phyloP scores from a whole-genome alignment of 2,113 vertebrate species.

The Psilopogon haemacephalus region DNA sequence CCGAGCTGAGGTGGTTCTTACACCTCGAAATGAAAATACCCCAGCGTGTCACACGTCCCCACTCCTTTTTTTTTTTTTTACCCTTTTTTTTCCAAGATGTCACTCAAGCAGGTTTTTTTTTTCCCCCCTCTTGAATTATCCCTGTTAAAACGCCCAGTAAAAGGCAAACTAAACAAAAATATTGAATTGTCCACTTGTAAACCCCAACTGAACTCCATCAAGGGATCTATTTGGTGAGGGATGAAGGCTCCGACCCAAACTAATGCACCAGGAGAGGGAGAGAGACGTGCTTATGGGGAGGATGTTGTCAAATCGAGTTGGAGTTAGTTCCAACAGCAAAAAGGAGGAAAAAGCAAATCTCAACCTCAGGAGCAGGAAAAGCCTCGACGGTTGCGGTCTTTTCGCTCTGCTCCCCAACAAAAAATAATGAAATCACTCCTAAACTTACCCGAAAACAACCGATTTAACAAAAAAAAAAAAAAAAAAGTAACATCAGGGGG shows the following conservation, averaged over 20 bases:
- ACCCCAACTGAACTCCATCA: not conserved
- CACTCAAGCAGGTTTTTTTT: not conserved
- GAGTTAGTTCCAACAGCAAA: not conserved
- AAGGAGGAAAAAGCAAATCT: not conserved
- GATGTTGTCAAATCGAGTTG: not conserved
- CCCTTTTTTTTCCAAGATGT: not conserved
- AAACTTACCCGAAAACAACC: not conserved
- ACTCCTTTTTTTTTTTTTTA: not conserved
- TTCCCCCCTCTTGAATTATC: not conserved
- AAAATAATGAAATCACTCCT: accelerated
- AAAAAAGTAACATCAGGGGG: not conserved
- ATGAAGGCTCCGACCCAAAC: not conserved
- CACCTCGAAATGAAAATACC: accelerated
- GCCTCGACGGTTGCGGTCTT: not conserved
- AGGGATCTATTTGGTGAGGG: not conserved
- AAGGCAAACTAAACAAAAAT: not conserved
- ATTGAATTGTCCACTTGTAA: not conserved
- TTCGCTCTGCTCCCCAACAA: not conserved
- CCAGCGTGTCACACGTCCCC: not conserved
- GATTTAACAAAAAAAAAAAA: not conserved
- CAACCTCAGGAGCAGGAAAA: not conserved
- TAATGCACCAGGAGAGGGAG: not conserved
- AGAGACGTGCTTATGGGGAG: not conserved
- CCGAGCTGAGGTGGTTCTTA: not conserved
- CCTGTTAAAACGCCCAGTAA: not conserved